phyloP scores from a whole-genome alignment of 2,888 invertebrate species.

The Chesias legatella region DNA sequence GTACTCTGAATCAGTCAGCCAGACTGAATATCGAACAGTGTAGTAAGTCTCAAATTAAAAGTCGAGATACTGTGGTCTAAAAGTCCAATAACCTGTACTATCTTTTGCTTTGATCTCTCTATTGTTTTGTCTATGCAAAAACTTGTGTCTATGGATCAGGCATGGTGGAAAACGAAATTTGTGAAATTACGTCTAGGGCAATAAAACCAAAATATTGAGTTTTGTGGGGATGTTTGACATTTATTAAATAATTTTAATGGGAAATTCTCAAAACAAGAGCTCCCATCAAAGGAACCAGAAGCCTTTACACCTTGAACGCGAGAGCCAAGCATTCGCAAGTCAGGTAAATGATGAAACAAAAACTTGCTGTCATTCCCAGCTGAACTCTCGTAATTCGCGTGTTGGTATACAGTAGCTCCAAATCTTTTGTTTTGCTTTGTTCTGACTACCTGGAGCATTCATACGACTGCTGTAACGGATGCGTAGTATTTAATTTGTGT shows the following conservation, averaged over 20 bases:
- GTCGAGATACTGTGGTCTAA: too few species aligned
- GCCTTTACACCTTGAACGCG: slow-evolving; percentile 52
- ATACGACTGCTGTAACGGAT: slow-evolving; percentile 27
- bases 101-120: too few species aligned
- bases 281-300: slow-evolving; percentile 52
- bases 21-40: too few species aligned
- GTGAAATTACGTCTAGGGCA: slow-evolving; percentile 35
- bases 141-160: slow-evolving; percentile 44
- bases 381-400: slow-evolving; percentile 71
- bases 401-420: slow-evolving; percentile 36
- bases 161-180: slow-evolving; percentile 46
- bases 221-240: slow-evolving; percentile 13
- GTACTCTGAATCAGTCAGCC: too few species aligned
- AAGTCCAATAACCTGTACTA: too few species aligned
- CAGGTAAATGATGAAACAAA: slow-evolving; percentile 71
- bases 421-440: slow-evolving; percentile 49
- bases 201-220: slow-evolving; percentile 30
- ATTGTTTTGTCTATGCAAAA: too few species aligned
- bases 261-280: slow-evolving; percentile 67
- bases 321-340: slow-evolving; percentile 67
- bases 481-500: slow-evolving; percentile 30
- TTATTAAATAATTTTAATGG: slow-evolving; percentile 57
- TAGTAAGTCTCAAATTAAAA: too few species aligned
- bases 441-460: slow-evolving; percentile 34
- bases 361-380: slow-evolving; percentile 79